Percentiles rank a stretch among this genome's conserved stretches.
These are phyloP conservation scores for Rhagium mordax DNA, from an alignment of 2,888 invertebrate species.

Conservation along the genomic window DNA sequence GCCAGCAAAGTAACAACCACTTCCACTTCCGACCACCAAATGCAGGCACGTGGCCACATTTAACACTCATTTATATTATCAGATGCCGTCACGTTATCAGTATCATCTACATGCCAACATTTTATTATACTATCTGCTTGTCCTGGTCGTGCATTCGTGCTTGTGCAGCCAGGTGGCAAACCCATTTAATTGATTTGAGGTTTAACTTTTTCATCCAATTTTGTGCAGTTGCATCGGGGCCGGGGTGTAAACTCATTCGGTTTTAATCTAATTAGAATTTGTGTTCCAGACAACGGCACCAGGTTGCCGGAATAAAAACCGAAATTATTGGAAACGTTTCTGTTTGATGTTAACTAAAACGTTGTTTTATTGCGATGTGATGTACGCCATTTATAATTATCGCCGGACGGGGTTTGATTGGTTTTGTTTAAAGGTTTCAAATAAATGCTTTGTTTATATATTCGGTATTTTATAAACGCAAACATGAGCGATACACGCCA, in stretches of 20 bases:
- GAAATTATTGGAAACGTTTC: not conserved
- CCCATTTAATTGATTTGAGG: conserved; percentile 58
- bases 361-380: not conserved
- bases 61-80: conserved; percentile 63
- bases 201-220: conserved; percentile 38
- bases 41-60: conserved; percentile 60
- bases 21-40: conserved; percentile 47
- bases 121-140: conserved; percentile 55
- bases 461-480: not conserved
- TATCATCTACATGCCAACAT: conserved; percentile 60
- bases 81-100: conserved; percentile 54
- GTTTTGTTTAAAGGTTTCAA: not conserved
- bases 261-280: conserved; percentile 21
- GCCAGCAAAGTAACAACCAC: conserved; percentile 40
- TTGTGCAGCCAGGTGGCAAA: conserved; percentile 53
- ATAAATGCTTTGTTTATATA: not conserved
- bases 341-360: not conserved
- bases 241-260: conserved; percentile 8
- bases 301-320: too few species aligned
- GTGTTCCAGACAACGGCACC: not conserved
- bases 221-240: conserved; percentile 22
- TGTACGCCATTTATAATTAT: not conserved
- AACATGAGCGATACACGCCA: not conserved
- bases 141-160: conserved; percentile 40
- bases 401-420: not conserved